Base-by-base conservation (phyloP, 2,888 invertebrate genomes). In the Meteorus colon region DNA sequence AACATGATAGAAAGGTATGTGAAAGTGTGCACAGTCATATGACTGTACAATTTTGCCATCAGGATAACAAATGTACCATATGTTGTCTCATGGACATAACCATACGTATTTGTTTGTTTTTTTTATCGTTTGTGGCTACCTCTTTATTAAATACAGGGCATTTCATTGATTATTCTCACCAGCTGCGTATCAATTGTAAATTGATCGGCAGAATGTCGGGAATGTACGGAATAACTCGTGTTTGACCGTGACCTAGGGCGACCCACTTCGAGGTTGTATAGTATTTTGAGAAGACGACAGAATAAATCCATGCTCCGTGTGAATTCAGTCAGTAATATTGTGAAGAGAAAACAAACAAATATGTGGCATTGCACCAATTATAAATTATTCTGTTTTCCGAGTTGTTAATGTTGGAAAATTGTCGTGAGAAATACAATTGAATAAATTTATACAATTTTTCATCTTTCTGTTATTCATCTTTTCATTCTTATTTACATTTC, bases 171-270 rank as follows among this genome's bases (percentile, higher is more conserved):
- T 41, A 12, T 48, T 0, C 48, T 48, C n/a, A 55, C 5, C 24
- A 55, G 19, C 55, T 55, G 55, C 24, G 55, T 19, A 19, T 55
- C 24, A 55, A 55, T 55, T 55, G 24, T 55, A 19, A 55, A 55
- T 60, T 41, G 51, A 27, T 77, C 72, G 78, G 78, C 65, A 69
- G 63, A 27, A 45, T 70, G 59, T 78, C 74, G 79, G 73, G 24
- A 68, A 73, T 63, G 70, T 75, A 70, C 79, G 77, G 73, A 63
- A 73, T 67, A 51, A 70, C 68, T 76, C 76, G 76, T 59, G 55
- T 41, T 78, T 71, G 63, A 70, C 79, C 78, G 76, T 81, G 80
- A 80, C 80, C 78, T 76, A 79, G 76, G 76, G 68, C 67, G 81
- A 65, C 78, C 77, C 63, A 80, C 80, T 77, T 80, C 66, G 63